Percentiles rank a stretch among this genome's conserved stretches.
Evolutionary conservation across 1,140 invertebrate species (phyloP).

Genomic region (Ceratoteleas bidentatus): DNA sequence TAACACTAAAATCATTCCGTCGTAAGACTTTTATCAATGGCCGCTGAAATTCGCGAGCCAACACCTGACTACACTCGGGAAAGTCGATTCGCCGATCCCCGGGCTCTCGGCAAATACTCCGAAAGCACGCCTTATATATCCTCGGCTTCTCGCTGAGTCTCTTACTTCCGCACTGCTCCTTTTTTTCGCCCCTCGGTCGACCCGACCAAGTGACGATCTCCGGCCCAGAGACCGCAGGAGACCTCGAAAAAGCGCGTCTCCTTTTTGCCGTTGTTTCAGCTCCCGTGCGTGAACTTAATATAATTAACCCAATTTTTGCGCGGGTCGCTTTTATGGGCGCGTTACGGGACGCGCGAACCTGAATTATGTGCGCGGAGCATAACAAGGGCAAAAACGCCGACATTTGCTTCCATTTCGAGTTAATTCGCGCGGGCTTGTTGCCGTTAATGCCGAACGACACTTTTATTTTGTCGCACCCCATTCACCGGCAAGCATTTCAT

Average conservation of each 20-base stretch:
- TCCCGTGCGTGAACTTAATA: constrained; percentile 41
- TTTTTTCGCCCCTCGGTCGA: background rate
- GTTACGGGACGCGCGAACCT: constrained; percentile 21
- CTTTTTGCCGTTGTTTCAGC: constrained; percentile 42
- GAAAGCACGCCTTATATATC: constrained; percentile 48
- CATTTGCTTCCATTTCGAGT: constrained; percentile 21
- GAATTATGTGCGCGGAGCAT: constrained; percentile 34
- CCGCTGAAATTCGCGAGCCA: constrained; percentile 21
- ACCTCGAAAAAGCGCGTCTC: constrained; percentile 22
- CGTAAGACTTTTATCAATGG: constrained; percentile 17
- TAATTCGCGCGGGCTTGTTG: constrained; percentile 23
- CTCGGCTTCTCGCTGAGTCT: constrained; percentile 9
- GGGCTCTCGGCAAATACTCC: constrained; percentile 45
- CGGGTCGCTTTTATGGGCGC: constrained; percentile 35
- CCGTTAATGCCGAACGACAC: constrained; percentile 9
- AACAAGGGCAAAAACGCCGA: constrained; percentile 22
- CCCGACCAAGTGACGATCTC: constrained; percentile 26
- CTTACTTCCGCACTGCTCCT: background rate
- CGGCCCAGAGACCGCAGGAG: constrained; percentile 3
- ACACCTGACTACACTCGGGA: constrained; percentile 22
- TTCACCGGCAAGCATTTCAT: too few relatives aligned
- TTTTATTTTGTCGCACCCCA: constrained; percentile 4
- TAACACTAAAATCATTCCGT: constrained; percentile 6
- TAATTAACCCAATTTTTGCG: constrained; percentile 56
- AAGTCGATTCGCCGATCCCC: constrained; percentile 56